Evolutionary conservation across 1,140 invertebrate genomes (phyloP), one percentile per base, ranked within the genome.

Genomic region (Solenopsis invicta): DNA sequence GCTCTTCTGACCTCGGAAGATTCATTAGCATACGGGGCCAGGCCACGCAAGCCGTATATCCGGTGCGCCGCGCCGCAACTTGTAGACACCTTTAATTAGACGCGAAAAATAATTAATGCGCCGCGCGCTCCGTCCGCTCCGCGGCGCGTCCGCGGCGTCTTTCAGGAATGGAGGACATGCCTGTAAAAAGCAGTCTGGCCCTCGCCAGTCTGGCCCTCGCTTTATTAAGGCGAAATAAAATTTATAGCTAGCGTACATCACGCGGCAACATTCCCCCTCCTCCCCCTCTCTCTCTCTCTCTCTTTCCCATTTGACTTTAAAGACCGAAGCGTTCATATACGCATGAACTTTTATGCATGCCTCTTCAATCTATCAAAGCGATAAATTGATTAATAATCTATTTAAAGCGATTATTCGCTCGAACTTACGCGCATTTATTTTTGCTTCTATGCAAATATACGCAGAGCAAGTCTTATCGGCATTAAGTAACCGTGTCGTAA

Each of bases 1-100:
- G 52, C 34, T 59, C 52, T 37, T 75, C 45, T 75, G 56, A 48
- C 80, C 69, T 84, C 80, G 80, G 54, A 75, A 84, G 69, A 84
- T 75, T 75, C 69, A 84, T 84, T 84, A 84, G 54, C 80, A 84
- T 75, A 84, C 69, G 69, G 54, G 69, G 41, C 80, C 80, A 82
- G 52, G n/a, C 41, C 41, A 41, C 41, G 41, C 8, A 29, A 29
- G 29, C 29, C 29, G 41, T 41, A 41, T 8, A 41, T 41, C 41
- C n/a, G 64, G n/a, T 54, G 10, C 50, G 21, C 37, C 50, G 21
- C 37, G 21, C 29, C 29, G 29, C 29, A 29, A 75, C 45, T 59
- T 24, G 24, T 21, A 67, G 54, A 72, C 41, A 61, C 8, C 21
- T 74, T 82, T n/a, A 74, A 74, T 82, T 72, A 74, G 52, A 72